Percentiles rank a stretch among this genome's conserved stretches.
Evolutionary conservation across 30 jellyfish, hydroid and myxozoan genomes (phyloP).

Genomic region (Cassiopea andromeda): DNA sequence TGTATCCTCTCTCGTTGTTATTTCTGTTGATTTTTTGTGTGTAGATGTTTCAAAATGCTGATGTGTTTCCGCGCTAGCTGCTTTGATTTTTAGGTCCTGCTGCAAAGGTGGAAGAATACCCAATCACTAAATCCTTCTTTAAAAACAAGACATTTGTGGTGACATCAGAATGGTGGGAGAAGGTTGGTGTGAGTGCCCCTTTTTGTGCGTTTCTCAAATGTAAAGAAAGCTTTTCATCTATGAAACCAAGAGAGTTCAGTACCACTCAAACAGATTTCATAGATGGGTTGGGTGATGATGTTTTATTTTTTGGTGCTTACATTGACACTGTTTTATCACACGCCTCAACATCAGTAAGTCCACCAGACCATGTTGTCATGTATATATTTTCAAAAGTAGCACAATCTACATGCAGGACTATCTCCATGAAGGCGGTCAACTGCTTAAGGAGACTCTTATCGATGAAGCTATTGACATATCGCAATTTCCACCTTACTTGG

Average conservation of each 20-base stretch:
- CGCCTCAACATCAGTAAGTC: conserved; percentile 36
- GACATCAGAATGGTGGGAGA: not conserved
- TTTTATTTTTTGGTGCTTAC: conserved; percentile 20
- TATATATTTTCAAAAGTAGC: conserved; percentile 34
- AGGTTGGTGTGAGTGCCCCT: conserved; percentile 39
- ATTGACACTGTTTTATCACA: conserved; percentile 28
- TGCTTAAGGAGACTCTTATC: conserved; percentile 28
- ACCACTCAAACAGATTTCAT: conserved; percentile 26
- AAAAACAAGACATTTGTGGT: not conserved
- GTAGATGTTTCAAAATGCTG: too few species aligned
- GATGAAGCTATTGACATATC: conserved; percentile 25
- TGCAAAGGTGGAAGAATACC: conserved; percentile 9
- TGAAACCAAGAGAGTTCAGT: conserved; percentile 30
- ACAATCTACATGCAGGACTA: not conserved
- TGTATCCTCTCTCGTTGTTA: too few species aligned
- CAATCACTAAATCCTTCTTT: conserved; percentile 44
- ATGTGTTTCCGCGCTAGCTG: not conserved
- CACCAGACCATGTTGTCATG: conserved; percentile 49
- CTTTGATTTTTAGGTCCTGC: not conserved
- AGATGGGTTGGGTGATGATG: conserved; percentile 55
- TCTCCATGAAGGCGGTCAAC: conserved; percentile 27
- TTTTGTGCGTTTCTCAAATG: not conserved
- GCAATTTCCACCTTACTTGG: conserved; percentile 52
- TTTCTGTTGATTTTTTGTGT: too few species aligned
- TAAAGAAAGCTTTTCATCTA: not conserved